These are phyloP conservation scores for Alligator sinensis DNA, from an alignment of 2,113 vertebrate genomes.

Conservation along the genomic window DNA sequence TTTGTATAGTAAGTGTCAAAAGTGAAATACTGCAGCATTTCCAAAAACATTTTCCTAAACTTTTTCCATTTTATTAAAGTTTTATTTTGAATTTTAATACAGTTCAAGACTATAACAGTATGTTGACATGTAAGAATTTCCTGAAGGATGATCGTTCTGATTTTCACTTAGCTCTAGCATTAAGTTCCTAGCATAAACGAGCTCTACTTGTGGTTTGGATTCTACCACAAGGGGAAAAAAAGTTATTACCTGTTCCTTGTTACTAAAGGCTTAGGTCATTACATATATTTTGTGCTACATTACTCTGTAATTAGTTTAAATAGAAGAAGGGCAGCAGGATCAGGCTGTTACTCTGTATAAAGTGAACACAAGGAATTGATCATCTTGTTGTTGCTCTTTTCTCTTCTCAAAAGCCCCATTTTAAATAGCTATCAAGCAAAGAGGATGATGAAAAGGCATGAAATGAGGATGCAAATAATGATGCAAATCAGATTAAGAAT, in stretches of 20 bases:
- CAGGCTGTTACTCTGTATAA: slow-evolving; percentile 9
- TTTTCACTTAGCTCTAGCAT: not conserved
- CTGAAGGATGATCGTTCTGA: not conserved
- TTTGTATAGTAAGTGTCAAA: not conserved
- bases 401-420: slow-evolving; percentile 46
- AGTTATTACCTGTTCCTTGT: no score
- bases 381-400: slow-evolving; percentile 42
- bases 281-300: slow-evolving; percentile 24
- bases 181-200: not conserved
- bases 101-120: not conserved
- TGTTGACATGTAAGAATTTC: not conserved
- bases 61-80: not conserved
- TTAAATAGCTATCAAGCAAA: slow-evolving; percentile 51
- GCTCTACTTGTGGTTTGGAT: not conserved
- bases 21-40: not conserved
- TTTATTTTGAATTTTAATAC: not conserved
- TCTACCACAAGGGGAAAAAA: not conserved
- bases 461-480: slow-evolving; percentile 46
- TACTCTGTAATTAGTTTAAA: slow-evolving; percentile 32
- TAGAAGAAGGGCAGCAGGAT: slow-evolving; percentile 34
- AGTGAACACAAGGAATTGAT: slow-evolving; percentile 1
- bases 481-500: slow-evolving; percentile 53
- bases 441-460: slow-evolving; percentile 43
- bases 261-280: not conserved
- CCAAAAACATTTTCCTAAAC: not conserved